These are phyloP conservation scores for Pogonomyrmex californicus DNA, from an alignment of 1,140 invertebrate species.

Conservation along the genomic window DNA sequence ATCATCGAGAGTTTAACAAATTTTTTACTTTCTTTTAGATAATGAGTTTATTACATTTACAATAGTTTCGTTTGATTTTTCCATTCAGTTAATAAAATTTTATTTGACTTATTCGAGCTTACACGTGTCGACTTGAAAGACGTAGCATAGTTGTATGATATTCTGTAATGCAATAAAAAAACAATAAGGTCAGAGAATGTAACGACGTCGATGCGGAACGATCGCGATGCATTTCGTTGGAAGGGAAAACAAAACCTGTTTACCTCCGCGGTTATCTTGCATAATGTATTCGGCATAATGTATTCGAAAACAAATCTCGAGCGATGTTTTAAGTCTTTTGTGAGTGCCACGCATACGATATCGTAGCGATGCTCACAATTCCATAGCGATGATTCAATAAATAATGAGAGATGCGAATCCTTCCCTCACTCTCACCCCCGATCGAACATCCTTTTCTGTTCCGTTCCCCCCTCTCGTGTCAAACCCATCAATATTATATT, in stretches of 20 bases:
- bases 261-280: conserved; percentile 61
- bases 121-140: not conserved
- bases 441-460: conserved; percentile 66
- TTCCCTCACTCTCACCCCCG: conserved; percentile 56
- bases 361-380: conserved; percentile 53
- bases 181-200: not conserved
- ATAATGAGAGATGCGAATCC: conserved; percentile 76
- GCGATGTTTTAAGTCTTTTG: conserved; percentile 39
- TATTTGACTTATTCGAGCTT: not conserved
- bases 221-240: not conserved
- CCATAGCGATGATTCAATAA: conserved; percentile 77
- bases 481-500: conserved; percentile 83
- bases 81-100: not conserved
- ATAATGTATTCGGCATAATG: conserved; percentile 59
- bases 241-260: conserved; percentile 33
- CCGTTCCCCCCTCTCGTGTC: conserved; percentile 68
- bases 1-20: not conserved
- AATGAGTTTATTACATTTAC: not conserved
- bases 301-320: conserved; percentile 35
- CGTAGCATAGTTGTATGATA: not conserved
- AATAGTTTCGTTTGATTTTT: not conserved
- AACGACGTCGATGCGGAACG: not conserved
- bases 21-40: not conserved
- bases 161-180: not conserved
- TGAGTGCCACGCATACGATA: conserved; percentile 12